A percentile compares a stretch with the other conserved stretches of the same genome.
These are phyloP conservation scores for Rhabdomys pumilio DNA, from an alignment of 2,797 vertebrate species.

Conservation along the genomic window DNA sequence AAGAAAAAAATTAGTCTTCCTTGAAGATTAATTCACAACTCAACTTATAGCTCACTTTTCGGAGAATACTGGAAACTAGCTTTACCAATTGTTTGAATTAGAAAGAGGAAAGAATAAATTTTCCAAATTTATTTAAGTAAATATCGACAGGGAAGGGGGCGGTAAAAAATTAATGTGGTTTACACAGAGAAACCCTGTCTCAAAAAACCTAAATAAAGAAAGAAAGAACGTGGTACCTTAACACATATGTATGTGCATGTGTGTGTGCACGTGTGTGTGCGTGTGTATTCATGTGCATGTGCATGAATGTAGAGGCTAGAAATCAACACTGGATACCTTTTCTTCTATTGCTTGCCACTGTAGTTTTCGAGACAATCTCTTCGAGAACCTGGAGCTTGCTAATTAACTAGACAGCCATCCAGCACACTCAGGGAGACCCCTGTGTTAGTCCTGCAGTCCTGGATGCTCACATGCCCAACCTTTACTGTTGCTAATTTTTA, in stretches of 20 bases:
- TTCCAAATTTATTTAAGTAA: background rate
- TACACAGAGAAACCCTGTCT: no score
- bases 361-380: background rate
- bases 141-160: background rate
- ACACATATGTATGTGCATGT: background rate
- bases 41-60: background rate
- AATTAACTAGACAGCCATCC: background rate
- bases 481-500: background rate
- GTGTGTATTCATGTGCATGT: background rate
- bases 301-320: background rate
- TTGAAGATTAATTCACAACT: background rate
- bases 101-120: constrained; percentile 4
- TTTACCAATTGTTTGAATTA: background rate
- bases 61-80: background rate
- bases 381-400: background rate
- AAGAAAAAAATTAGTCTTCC: constrained; percentile 9
- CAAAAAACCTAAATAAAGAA: no score
- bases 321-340: background rate
- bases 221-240: no score
- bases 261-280: background rate
- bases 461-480: background rate
- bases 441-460: background rate
- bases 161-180: background rate
- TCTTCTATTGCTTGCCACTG: background rate
- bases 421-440: background rate